Evolutionary conservation across 2,113 vertebrate species (phyloP), one percentile per base, ranked within the genome.

Genomic region (Neotoma lepida): DNA sequence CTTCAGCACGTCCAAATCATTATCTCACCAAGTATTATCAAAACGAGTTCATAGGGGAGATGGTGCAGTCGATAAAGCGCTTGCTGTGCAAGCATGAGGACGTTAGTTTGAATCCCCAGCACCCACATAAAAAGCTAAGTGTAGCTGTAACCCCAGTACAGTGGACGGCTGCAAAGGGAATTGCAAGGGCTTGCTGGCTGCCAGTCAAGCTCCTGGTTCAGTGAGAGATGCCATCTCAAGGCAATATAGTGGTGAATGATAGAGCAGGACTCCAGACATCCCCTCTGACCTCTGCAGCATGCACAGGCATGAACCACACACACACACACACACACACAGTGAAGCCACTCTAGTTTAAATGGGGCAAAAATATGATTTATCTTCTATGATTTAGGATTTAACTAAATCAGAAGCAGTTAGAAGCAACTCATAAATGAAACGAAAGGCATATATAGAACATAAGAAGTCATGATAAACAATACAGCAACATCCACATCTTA

Each of bases 1-100:
- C 81, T 88, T 86, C 44, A 96, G 61, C 58, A 93, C 74, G 18
- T 90, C 86, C 58, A 90, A 94, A 92, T 94, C 56, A 80, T 63
- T 82, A 28, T 13, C 54, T 94, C 92, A 93, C 39, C 81, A 96
- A 95, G 24, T 49, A 44, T 68, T 70, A 70, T 89, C 58, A 91
- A 92, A 95, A 87, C 56, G 56, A 86, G 82, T 71, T 90, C 86
- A 58, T 26, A 54, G 84, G 33, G 84, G 18, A 46, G 61, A 24
- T 24, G 33, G 84, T 3, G 8, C 44, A 4, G 44, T 66, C 14
- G 13, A 4, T 51, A 51, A 8, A 15, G 9, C 0, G 9, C 41
- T 49, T 68, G 30, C 64, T 70, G 20, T 51, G 46, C 46, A 17
- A 15, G 46, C 33, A 0, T 54, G 46, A 86, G 30, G 20, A 35